These are phyloP conservation scores for Echeneis naucrates DNA, from an alignment of 2,797 vertebrate species.

Conservation along the genomic window DNA sequence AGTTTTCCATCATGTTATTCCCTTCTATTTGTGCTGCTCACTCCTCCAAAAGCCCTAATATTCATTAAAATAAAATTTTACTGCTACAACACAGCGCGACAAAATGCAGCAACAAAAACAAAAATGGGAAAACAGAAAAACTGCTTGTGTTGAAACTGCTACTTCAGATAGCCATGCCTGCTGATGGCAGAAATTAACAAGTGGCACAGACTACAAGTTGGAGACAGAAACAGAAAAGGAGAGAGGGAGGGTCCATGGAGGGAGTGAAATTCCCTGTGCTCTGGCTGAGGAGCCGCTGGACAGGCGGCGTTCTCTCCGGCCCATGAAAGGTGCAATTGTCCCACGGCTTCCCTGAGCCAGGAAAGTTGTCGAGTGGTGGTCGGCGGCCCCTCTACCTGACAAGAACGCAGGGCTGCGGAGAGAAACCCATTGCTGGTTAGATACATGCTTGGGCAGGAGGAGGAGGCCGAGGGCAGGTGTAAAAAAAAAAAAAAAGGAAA, in stretches of 20 bases:
- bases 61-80: neutral
- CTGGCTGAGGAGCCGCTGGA: slow-evolving; percentile 67
- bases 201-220: slow-evolving; percentile 26
- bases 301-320: slow-evolving; percentile 76
- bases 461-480: neutral
- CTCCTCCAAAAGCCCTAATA: neutral
- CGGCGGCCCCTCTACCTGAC: slow-evolving; percentile 80
- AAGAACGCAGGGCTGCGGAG: slow-evolving; percentile 72
- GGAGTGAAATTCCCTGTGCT: slow-evolving; percentile 73
- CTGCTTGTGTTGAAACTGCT: neutral
- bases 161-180: neutral
- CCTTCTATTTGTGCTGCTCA: neutral
- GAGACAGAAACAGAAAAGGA: slow-evolving; percentile 43
- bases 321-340: slow-evolving; percentile 89
- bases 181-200: slow-evolving; percentile 23
- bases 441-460: slow-evolving; percentile 52
- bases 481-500: no score
- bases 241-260: slow-evolving; percentile 47
- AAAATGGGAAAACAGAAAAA: neutral
- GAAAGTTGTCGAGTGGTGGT: slow-evolving; percentile 86
- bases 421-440: slow-evolving; percentile 68
- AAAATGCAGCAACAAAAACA: neutral
- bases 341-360: slow-evolving; percentile 80
- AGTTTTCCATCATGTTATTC: neutral
- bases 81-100: neutral